phyloP scores from a whole-genome alignment of 2,888 invertebrate species.

The Troides helena region DNA sequence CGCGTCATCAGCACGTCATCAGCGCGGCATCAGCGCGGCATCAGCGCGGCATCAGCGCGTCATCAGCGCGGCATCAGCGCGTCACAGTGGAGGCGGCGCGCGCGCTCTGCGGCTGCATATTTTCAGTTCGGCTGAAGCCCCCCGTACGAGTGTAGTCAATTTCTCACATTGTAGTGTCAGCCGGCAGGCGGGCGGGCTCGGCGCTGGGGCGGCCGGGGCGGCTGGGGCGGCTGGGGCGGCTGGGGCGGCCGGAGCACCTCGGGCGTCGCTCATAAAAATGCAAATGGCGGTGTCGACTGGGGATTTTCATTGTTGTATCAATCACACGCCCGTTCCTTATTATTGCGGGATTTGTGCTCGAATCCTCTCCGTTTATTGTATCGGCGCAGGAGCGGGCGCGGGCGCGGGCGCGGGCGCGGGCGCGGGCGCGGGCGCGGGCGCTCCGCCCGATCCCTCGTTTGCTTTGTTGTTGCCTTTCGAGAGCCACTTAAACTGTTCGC shows the following conservation, averaged over 20 bases:
- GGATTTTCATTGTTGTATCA: conserved; percentile 70
- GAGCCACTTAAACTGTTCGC: conserved; percentile 28
- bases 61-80: too few species aligned
- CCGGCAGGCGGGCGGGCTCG: conserved; percentile 29
- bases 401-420: too few species aligned
- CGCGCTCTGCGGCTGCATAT: not conserved
- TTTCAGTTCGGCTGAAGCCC: conserved; percentile 9
- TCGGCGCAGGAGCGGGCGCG: conserved; percentile 37
- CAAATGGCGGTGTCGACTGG: conserved; percentile 82
- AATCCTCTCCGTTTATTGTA: conserved; percentile 61
- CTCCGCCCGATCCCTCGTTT: conserved; percentile 32
- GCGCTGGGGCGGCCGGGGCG: conserved; percentile 39
- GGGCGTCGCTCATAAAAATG: conserved; percentile 68
- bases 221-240: conserved; percentile 35
- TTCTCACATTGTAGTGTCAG: conserved; percentile 27
- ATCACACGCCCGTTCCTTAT: conserved; percentile 67
- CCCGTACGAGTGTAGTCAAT: conserved; percentile 26
- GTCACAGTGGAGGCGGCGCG: too few species aligned
- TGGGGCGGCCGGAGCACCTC: conserved; percentile 51
- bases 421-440: not conserved
- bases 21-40: too few species aligned
- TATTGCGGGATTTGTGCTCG: conserved; percentile 62
- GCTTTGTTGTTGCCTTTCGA: conserved; percentile 28
- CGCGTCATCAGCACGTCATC: too few species aligned
- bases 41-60: too few species aligned